Conservation (phyloP, 2,113 vertebrate species). For the Festucalex cinctus region DNA sequence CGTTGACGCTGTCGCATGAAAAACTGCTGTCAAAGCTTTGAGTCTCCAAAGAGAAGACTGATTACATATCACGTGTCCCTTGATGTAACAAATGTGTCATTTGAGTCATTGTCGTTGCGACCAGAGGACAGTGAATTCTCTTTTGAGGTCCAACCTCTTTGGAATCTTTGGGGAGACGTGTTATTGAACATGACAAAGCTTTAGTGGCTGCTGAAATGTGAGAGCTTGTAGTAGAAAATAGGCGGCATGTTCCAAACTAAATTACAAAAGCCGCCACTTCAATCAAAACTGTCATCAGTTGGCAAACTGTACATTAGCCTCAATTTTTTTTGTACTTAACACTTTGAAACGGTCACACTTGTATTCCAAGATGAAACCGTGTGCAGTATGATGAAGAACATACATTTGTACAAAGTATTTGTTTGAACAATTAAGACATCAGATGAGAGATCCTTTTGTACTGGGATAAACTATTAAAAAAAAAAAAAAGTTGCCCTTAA, state of each 20-base stretch:
- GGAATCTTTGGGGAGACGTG: neutral
- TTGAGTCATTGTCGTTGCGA: neutral
- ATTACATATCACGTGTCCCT: constrained; percentile 17
- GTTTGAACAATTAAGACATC: too few relatives aligned
- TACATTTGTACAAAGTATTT: too few relatives aligned
- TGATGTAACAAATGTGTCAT: constrained; percentile 6
- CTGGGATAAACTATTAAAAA: too few relatives aligned
- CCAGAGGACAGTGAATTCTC: neutral
- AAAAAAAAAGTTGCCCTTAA: too few relatives aligned
- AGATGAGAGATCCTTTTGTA: too few relatives aligned
- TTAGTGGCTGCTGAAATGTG: neutral
- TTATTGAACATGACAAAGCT: constrained; percentile 2
- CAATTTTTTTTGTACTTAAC: neutral
- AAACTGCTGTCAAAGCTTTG: constrained; percentile 2
- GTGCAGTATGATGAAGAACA: too few relatives aligned
- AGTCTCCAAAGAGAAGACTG: constrained; percentile 14
- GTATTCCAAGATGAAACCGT: too few relatives aligned
- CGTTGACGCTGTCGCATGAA: constrained; percentile 34
- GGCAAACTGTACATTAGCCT: neutral
- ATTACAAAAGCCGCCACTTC: neutral
- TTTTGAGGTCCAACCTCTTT: neutral
- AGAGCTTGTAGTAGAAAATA: neutral
- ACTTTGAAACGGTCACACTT: too few relatives aligned
- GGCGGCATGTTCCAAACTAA: neutral
- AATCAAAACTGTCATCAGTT: neutral